Base-by-base conservation (phyloP, 2,888 invertebrate genomes). In the Pteria penguin region DNA sequence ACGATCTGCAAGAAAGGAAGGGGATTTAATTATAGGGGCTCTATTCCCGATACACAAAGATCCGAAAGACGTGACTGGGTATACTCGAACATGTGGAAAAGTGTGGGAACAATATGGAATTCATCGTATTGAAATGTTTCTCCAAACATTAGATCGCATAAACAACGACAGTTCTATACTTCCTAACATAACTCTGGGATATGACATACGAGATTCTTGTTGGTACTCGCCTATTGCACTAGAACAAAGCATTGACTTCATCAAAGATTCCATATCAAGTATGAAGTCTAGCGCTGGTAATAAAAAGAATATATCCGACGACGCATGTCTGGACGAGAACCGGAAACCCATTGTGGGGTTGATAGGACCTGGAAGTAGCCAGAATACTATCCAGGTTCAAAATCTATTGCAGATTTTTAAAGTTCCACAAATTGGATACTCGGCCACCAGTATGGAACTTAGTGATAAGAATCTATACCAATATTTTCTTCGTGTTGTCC, bases 161-260 rank as follows among this genome's bases (percentile, higher is more conserved):
- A 95, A 96, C 92, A 92, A 92, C 33, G 93, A 94, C 85, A 90
- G 92, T 0, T 91, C 92, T 61, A 93, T 95, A 75, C 91, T 95
- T 75, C 94, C 94, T 5, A 91, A 91, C 79, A 93, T 94, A 67
- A 93, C 92, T 1, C 91, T 95, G 18, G 96, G 96, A 31, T 94
- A 95, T 72, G 95, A 96, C 90, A 95, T 96, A 78, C 93, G 95
- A 2, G 96, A 96, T 92, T 95, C 95, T 29, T 96, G 96, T 91
- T 96, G 96, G 96, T 96, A 95, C 87, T 95, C 96, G 2, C 95
- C 96, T 22, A 95, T 96, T 3, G 96, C 96, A 33, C 93, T 96
- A 80, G 95, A 96, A 87, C 96, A 96, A 92, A 95, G 95, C 89
- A 95, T 96, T 80, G 95, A 95, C 92, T 94, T 96, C 85, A 95